Conservation (phyloP, 1,140 invertebrate species). For the Brachionus plicatilis region DNA sequence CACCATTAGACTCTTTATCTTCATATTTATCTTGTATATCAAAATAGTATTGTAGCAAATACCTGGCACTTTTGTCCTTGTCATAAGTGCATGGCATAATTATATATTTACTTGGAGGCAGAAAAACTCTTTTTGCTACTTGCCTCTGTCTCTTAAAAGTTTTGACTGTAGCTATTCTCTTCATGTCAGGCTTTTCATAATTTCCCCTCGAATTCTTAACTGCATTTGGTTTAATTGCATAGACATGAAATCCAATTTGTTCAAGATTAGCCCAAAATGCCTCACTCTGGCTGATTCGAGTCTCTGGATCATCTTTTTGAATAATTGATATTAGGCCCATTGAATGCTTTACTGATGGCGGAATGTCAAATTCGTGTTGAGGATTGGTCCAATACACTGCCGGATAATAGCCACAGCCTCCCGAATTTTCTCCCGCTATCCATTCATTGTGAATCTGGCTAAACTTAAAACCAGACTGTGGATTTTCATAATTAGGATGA, state of each 20-base stretch:
- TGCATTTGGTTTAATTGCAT: background rate
- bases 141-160: background rate
- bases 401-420: background rate
- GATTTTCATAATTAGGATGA: background rate
- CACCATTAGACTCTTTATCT: background rate
- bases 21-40: background rate
- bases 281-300: background rate
- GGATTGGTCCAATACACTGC: background rate
- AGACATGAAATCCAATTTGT: background rate
- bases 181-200: background rate
- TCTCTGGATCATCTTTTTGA: background rate
- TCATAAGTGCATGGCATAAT: background rate
- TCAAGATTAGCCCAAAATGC: background rate
- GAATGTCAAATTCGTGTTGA: background rate
- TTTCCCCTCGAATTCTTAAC: background rate
- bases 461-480: background rate
- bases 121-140: background rate
- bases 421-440: background rate
- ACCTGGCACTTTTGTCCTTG: background rate
- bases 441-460: background rate
- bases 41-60: background rate
- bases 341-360: background rate
- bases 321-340: background rate
- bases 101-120: background rate
- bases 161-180: background rate